Conservation (phyloP, 1,140 invertebrate genomes). For the Pseudomyrmex flavicornis region DNA sequence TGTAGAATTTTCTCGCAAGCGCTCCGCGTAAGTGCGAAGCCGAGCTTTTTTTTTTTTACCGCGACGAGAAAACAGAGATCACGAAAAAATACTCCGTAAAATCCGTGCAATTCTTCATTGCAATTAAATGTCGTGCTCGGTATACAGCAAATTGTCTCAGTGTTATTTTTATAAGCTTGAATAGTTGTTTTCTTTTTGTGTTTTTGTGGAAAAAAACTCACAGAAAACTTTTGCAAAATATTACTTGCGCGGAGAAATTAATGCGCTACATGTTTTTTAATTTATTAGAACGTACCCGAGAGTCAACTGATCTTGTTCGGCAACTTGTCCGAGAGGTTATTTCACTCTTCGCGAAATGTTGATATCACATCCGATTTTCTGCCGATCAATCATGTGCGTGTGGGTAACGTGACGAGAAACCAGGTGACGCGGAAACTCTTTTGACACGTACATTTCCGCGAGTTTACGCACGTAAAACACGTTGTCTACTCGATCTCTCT, state of each 20-base stretch:
- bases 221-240: neutral
- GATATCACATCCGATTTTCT: constrained; percentile 5
- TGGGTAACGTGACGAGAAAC: constrained; percentile 21
- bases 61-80: neutral
- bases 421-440: constrained; percentile 21
- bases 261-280: constrained; percentile 14
- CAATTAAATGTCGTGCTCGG: neutral
- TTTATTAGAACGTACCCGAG: constrained; percentile 15
- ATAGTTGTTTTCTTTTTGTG: no score
- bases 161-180: no score
- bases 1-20: constrained; percentile 35
- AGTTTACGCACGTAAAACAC: constrained; percentile 48
- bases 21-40: neutral
- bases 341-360: constrained; percentile 26
- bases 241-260: neutral
- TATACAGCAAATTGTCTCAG: neutral
- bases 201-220: neutral
- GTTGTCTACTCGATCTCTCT: neutral
- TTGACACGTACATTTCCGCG: constrained; percentile 31
- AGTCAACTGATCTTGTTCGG: constrained; percentile 34
- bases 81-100: neutral
- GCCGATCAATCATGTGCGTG: neutral
- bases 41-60: constrained; percentile 27
- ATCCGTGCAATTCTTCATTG: neutral
- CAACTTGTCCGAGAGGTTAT: constrained; percentile 17